Evolutionary conservation across 2,888 invertebrate genomes (phyloP).

Genomic region (Macaria notata): DNA sequence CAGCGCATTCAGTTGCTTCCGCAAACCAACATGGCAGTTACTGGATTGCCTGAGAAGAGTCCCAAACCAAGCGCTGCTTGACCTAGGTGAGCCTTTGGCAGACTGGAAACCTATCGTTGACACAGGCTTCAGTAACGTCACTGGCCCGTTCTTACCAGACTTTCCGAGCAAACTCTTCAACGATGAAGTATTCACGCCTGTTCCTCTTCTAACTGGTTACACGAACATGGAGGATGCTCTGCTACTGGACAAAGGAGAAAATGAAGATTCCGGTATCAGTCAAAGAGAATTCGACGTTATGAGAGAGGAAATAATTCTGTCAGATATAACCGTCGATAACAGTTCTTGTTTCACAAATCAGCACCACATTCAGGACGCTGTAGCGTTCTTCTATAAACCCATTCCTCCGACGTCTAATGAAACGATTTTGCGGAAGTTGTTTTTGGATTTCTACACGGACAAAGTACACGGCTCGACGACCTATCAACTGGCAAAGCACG

Average conservation of each 20-base stretch:
- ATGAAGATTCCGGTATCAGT: conserved; percentile 83
- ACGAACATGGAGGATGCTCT: conserved; percentile 92
- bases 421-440: conserved; percentile 83
- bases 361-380: conserved; percentile 86
- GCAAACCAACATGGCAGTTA: conserved; percentile 85
- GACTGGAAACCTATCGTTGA: conserved; percentile 92
- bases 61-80: conserved; percentile 82
- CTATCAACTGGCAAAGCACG: conserved; percentile 84
- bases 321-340: conserved; percentile 82
- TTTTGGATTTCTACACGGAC: conserved; percentile 88
- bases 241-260: conserved; percentile 80
- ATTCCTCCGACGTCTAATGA: conserved; percentile 84
- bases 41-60: conserved; percentile 87
- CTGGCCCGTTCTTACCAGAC: conserved; percentile 85
- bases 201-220: conserved; percentile 89
- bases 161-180: conserved; percentile 84
- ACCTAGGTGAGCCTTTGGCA: conserved; percentile 82
- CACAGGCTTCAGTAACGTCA: conserved; percentile 84
- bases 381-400: conserved; percentile 89
- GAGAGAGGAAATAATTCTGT: conserved; percentile 83
- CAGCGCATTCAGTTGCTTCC: conserved; percentile 85
- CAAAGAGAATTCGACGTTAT: conserved; percentile 83
- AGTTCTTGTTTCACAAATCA: conserved; percentile 84
- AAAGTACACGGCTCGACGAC: conserved; percentile 88
- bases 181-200: conserved; percentile 83